Conservation (phyloP, 2,797 vertebrate genomes). For the Erithacus rubecula region DNA sequence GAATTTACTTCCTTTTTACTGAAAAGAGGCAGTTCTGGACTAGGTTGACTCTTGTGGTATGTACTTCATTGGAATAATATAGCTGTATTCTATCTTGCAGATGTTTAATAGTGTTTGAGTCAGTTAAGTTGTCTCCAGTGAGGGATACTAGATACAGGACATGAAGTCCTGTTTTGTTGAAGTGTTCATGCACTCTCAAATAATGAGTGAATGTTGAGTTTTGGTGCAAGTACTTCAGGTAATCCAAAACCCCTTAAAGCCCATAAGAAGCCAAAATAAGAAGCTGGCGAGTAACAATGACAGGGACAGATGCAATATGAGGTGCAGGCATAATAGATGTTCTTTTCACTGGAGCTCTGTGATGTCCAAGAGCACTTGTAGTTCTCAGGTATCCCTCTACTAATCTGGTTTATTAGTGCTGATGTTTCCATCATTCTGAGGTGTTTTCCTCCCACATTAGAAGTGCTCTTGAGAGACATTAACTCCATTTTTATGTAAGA, state of each 20-base stretch:
- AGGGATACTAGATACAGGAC: background rate
- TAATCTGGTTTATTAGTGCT: conserved; percentile 58
- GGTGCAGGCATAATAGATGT: conserved; percentile 65
- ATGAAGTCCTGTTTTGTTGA: background rate
- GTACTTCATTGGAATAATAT: background rate
- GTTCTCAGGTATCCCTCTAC: conserved; percentile 58
- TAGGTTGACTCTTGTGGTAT: background rate
- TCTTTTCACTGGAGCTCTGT: conserved; percentile 65
- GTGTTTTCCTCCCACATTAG: conserved; percentile 46
- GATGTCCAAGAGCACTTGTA: conserved; percentile 69
- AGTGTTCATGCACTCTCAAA: background rate
- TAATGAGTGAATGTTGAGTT: conserved; percentile 43
- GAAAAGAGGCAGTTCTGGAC: background rate
- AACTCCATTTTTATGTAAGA: conserved; percentile 72
- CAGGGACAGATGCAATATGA: conserved; percentile 57
- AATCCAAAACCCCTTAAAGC: conserved; percentile 72
- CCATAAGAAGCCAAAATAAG: conserved; percentile 72
- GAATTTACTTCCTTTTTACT: background rate
- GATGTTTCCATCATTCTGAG: conserved; percentile 55
- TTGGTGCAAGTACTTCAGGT: conserved; percentile 60
- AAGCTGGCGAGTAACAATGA: conserved; percentile 64
- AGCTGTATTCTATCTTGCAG: background rate
- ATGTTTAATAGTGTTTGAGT: background rate
- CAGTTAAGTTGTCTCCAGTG: background rate
- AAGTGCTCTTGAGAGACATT: conserved; percentile 69